These are phyloP conservation scores for Acanthis flammea DNA, from an alignment of 2,797 vertebrate genomes.

Conservation along the genomic window DNA sequence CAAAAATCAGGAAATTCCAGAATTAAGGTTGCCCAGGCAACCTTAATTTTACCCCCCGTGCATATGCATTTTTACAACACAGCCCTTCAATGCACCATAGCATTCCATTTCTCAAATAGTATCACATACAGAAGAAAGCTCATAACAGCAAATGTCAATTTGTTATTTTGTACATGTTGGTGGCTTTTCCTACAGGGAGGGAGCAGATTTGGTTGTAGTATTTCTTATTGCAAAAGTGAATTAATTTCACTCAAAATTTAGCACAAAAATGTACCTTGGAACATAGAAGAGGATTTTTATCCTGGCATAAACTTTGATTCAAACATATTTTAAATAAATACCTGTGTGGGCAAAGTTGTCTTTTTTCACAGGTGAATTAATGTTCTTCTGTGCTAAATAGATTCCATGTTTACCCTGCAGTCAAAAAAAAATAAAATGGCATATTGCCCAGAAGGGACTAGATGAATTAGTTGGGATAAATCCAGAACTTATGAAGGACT, in stretches of 20 bases:
- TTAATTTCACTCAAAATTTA: background rate
- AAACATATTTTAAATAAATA: background rate
- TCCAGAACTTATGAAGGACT: background rate
- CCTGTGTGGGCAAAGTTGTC: background rate
- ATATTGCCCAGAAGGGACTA: background rate
- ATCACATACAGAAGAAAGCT: background rate
- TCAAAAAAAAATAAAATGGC: background rate
- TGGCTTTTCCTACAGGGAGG: background rate
- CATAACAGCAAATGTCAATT: background rate
- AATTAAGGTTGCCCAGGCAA: constrained; percentile 64
- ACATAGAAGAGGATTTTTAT: background rate
- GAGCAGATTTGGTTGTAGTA: background rate
- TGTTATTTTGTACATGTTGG: background rate
- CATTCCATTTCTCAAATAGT: constrained; percentile 21
- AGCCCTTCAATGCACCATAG: constrained; percentile 25
- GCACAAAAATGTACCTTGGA: background rate
- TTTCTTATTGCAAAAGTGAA: background rate
- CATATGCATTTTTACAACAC: constrained; percentile 38
- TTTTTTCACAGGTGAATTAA: background rate
- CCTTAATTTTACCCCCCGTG: constrained; percentile 48
- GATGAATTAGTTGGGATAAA: background rate
- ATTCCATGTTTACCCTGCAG: background rate
- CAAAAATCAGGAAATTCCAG: constrained; percentile 65
- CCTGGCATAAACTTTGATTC: background rate
- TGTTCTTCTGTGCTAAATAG: background rate